phyloP scores from a whole-genome alignment of 1,140 invertebrate genomes.

The Drosophila repleta region DNA sequence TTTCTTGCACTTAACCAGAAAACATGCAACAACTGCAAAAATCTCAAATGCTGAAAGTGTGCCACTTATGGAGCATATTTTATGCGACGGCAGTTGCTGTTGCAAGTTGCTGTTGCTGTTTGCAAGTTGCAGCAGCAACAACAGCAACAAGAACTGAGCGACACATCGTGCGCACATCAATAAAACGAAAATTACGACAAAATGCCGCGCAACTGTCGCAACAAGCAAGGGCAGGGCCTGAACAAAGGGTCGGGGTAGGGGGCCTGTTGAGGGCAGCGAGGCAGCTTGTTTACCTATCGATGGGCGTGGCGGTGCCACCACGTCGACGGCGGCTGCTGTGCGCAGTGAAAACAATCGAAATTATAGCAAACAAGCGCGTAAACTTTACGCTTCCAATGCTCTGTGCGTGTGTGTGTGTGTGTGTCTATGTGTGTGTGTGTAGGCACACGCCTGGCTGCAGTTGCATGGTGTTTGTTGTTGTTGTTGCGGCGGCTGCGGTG shows the following conservation, averaged over 20 bases:
- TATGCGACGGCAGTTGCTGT: slow-evolving; percentile 11
- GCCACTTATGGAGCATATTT: slow-evolving; percentile 68
- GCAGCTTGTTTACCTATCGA: slow-evolving; percentile 28
- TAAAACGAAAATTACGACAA: slow-evolving; percentile 73
- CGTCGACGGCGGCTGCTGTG: slow-evolving; percentile 24
- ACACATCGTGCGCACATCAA: slow-evolving; percentile 69
- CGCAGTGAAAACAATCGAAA: slow-evolving; percentile 80
- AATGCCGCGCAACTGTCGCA: slow-evolving; percentile 58
- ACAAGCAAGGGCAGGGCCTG: not conserved
- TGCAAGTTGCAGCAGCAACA: slow-evolving; percentile 44
- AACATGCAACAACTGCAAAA: slow-evolving; percentile 39
- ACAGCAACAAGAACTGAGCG: slow-evolving; percentile 34
- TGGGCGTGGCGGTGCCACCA: slow-evolving; percentile 27
- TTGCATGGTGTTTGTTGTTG: slow-evolving; percentile 60
- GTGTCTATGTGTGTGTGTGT: slow-evolving; percentile 33
- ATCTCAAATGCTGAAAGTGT: slow-evolving; percentile 66
- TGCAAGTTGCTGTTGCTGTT: slow-evolving; percentile 23
- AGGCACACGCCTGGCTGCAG: slow-evolving; percentile 33
- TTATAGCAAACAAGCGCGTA: slow-evolving; percentile 80
- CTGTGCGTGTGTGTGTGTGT: slow-evolving; percentile 21
- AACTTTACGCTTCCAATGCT: slow-evolving; percentile 75
- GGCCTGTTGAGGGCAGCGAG: not conserved
- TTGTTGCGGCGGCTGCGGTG: slow-evolving; percentile 49
- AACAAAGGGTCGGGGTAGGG: too few species aligned
- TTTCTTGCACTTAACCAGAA: slow-evolving; percentile 67